A percentile compares a stretch with the other conserved stretches of the same genome.
phyloP scores from a whole-genome alignment of 2,113 vertebrate species.

The Delphinus delphis region DNA sequence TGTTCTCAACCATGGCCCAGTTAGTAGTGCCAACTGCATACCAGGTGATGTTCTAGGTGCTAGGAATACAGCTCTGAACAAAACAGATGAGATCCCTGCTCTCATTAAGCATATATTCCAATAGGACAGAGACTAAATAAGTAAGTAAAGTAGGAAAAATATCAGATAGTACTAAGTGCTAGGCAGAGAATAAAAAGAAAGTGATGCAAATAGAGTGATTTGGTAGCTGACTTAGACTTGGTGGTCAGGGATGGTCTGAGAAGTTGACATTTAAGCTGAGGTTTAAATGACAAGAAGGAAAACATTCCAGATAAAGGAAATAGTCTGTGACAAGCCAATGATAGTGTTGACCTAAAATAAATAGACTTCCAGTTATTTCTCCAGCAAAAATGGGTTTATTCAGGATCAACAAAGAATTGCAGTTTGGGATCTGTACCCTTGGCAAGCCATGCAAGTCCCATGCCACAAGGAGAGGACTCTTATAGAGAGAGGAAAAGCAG shows the following conservation, averaged over 20 bases:
- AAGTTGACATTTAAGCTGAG: background rate
- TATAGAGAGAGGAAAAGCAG: background rate
- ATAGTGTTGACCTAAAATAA: background rate
- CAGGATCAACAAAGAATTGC: background rate
- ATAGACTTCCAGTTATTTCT: background rate
- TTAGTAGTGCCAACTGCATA: background rate
- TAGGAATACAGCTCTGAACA: background rate
- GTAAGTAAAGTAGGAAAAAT: background rate
- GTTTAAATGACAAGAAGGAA: background rate
- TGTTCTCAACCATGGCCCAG: background rate
- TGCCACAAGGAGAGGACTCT: background rate
- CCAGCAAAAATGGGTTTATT: background rate
- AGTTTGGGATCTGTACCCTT: background rate
- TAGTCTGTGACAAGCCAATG: background rate
- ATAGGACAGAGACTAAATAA: background rate
- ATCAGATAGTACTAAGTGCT: background rate
- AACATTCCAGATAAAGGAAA: background rate
- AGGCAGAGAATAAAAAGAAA: slow-evolving; percentile 9
- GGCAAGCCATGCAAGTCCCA: background rate
- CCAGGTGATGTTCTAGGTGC: background rate
- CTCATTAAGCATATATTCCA: background rate
- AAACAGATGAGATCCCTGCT: background rate
- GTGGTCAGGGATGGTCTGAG: background rate
- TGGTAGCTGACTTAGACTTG: background rate
- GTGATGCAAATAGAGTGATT: background rate